Evolutionary conservation across 2,888 invertebrate genomes (phyloP), one percentile per base, ranked within the genome.

Genomic region (Amphipyra berbera): DNA sequence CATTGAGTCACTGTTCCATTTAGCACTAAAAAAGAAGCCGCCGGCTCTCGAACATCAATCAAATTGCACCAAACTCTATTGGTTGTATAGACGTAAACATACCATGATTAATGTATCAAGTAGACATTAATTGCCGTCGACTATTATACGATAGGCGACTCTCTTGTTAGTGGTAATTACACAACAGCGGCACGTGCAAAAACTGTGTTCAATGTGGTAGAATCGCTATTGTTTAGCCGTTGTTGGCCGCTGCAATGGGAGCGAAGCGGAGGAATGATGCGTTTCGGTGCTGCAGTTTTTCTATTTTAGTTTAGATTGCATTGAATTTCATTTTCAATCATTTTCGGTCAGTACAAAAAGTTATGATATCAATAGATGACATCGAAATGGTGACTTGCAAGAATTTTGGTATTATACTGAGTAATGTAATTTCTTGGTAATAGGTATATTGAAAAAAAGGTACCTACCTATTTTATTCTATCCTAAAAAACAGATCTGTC

Each of bases 81-180:
- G 73, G 73, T 73, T 73, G 73, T 73, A 78, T 81, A 69, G 71
- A 69, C 61, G 64, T 54, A 58, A 68, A 73, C 54, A 64, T 72
- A 76, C 62, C 69, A 76, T 88, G 90, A 90, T 90, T 87, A 85
- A 89, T 89, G 84, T 79, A 82, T 85, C 79, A 73, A 73, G 70
- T 72, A 67, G 78, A 79, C 76, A 75, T 82, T 89, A 88, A 88
- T 87, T 85, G 66, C 81, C 73, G 59, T 58, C 61, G 61, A 73
- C 73, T 76, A 79, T 76, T 73, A 77, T 60, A 45, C 56, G 72
- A 76, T 61, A 67, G 72, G 63, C 35, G 60, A 65, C 65, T 76
- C 78, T 68, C 78, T 81, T 77, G 76, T 81, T 76, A 76, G 63
- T 58, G 53, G 71, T 82, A 86, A 84, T 84, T 82, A 78, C 55